Percentiles rank a stretch among this genome's conserved stretches.
Evolutionary conservation across 2,888 invertebrate species (phyloP).

Genomic region (Drosophila prolongata): DNA sequence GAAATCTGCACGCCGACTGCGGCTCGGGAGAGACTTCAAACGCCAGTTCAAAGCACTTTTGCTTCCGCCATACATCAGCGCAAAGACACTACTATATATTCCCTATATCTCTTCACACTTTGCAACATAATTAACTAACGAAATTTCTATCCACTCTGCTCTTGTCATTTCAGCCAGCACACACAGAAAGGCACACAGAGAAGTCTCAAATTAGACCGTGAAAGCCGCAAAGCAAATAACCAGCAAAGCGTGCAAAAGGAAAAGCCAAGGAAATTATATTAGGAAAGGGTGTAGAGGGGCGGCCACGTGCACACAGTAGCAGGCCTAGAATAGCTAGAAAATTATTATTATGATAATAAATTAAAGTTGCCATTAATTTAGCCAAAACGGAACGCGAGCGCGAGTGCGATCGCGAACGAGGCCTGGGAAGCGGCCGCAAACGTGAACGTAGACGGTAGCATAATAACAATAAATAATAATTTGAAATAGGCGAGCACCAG

Average conservation of each 20-base stretch:
- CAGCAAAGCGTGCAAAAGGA: constrained; percentile 74
- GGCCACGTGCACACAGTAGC: constrained; percentile 28
- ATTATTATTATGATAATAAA: constrained; percentile 82
- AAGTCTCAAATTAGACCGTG: constrained; percentile 78
- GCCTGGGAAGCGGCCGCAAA: constrained; percentile 25
- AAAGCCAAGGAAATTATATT: constrained; percentile 67
- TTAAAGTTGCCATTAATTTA: constrained; percentile 81
- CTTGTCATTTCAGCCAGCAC: constrained; percentile 66
- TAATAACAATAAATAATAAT: constrained; percentile 81
- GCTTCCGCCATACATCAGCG: constrained; percentile 45
- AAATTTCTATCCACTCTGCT: constrained; percentile 72
- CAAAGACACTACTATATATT: constrained; percentile 8
- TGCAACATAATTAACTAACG: constrained; percentile 69
- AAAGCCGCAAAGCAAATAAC: constrained; percentile 60
- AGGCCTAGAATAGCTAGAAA: constrained; percentile 68
- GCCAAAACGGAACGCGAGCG: constrained; percentile 57
- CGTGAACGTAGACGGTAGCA: constrained; percentile 61
- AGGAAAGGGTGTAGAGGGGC: background rate
- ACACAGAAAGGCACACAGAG: constrained; percentile 31
- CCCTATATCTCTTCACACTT: constrained; percentile 62
- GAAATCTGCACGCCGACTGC: constrained; percentile 59
- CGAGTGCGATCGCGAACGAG: constrained; percentile 46
- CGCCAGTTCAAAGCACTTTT: constrained; percentile 71
- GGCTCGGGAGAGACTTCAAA: constrained; percentile 18
- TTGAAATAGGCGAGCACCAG: constrained; percentile 74